A percentile compares a stretch with the other conserved stretches of the same genome.
These are phyloP conservation scores for Microctonus hyperodae DNA, from an alignment of 2,888 invertebrate species.

Conservation along the genomic window DNA sequence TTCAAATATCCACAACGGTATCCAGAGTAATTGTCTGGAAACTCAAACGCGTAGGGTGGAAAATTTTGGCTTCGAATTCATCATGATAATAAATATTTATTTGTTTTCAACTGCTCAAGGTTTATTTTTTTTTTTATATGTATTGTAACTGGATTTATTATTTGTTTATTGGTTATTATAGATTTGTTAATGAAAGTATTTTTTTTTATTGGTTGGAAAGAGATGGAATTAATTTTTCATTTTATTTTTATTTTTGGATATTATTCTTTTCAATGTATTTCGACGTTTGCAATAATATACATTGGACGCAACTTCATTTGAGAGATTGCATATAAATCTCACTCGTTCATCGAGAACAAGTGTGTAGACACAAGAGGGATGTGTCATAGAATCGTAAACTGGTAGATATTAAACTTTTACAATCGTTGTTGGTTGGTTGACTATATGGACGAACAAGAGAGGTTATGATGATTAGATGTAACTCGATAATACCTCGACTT, in stretches of 20 bases:
- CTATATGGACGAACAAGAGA: constrained; percentile 51
- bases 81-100: background rate
- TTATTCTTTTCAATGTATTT: background rate
- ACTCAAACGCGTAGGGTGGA: constrained; percentile 1
- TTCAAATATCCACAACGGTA: constrained; percentile 16
- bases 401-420: constrained; percentile 62
- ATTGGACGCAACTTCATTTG: background rate
- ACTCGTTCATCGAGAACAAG: constrained; percentile 24
- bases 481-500: constrained; percentile 57
- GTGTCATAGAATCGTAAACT: constrained; percentile 60
- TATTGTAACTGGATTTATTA: no score
- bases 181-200: background rate
- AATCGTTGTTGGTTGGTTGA: constrained; percentile 48
- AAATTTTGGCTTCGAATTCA: constrained; percentile 1
- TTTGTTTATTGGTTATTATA: no score
- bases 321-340: constrained; percentile 21
- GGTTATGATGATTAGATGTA: constrained; percentile 63
- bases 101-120: background rate
- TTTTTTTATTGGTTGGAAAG: no score
- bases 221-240: no score
- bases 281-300: background rate
- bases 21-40: constrained; percentile 19
- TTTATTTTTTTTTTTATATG: no score
- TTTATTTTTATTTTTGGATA: background rate
- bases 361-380: constrained; percentile 38